Base-by-base conservation (phyloP, 2,888 invertebrate species). In the Panzeria rudis region DNA sequence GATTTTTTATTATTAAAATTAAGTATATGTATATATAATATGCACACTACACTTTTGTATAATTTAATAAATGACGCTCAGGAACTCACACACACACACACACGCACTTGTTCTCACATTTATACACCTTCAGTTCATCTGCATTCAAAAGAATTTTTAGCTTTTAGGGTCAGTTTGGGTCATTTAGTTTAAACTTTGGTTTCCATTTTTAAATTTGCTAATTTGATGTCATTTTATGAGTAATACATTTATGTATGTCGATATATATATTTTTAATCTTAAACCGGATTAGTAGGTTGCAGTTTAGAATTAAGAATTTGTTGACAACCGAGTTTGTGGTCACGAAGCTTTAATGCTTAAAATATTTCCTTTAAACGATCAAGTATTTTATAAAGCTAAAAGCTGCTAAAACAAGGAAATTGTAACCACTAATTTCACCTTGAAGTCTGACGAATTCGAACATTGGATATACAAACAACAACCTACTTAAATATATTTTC, bases 261-360 rank as follows among this genome's bases (percentile, higher is more conserved):
- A 59, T 44, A 17, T 56, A 8, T 20, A 7, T 47, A n/a, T 23
- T 29, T 41, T 62, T 25, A 25, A 44, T 9, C 9, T 32, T 1
- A 66, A 68, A 76, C 2, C n/a, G 35, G 59, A 50, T 59, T 47
- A 68, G 47, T 77, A 32, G 76, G 76, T 66, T 72, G 44, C 7
- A 41, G 13, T 54, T 54, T 29, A 29, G 15, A 20, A 29, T 25
- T 1, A n/a, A 59, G 11, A 47, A 9, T 15, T 23, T 61, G 32
- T 44, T 47, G 35, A 61, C 59, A 47, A 35, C 6, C n/a, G 17
- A 61, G 29, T 29, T 3, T 25, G 15, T 25, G 9, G 11, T 61
- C 61, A 20, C n/a, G n/a, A n/a, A n/a, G n/a, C n/a, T n/a, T n/a
- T 50, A 25, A 17, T 23, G 15, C 41, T 52, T 11, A 15, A 47